These are phyloP conservation scores for Leptodactylus fuscus DNA, from an alignment of 2,113 vertebrate species.

Conservation along the genomic window DNA sequence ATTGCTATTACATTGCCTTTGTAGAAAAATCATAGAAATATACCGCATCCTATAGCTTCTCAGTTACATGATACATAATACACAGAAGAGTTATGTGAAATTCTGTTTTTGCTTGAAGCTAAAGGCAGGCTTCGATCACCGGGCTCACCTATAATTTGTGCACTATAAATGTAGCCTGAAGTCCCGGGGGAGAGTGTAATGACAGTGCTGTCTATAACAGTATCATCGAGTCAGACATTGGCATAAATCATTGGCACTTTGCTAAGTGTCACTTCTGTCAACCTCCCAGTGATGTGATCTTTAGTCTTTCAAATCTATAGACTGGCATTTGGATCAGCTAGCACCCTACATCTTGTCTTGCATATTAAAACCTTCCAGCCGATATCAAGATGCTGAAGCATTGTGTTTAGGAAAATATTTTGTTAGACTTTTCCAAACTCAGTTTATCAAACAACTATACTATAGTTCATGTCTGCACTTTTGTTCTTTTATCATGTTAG, in stretches of 20 bases:
- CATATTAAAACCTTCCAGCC: constrained; percentile 89
- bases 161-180: constrained; percentile 80
- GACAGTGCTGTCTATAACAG: constrained; percentile 97
- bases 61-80: background rate
- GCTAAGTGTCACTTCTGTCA: constrained; percentile 94
- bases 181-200: constrained; percentile 86
- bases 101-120: constrained; percentile 74
- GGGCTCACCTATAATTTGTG: constrained; percentile 92
- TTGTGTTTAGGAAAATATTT: constrained; percentile 82
- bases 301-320: constrained; percentile 99
- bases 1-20: background rate
- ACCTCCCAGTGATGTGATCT: constrained; percentile 97
- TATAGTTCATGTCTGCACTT: too few relatives aligned
- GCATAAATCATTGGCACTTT: constrained; percentile 96
- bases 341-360: constrained; percentile 79
- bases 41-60: too few relatives aligned
- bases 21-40: background rate
- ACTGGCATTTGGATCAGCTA: constrained; percentile 99
- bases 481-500: too few relatives aligned
- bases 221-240: constrained; percentile 88
- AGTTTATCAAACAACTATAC: too few relatives aligned
- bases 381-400: constrained; percentile 80
- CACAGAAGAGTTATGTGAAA: constrained; percentile 68
- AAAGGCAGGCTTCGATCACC: constrained; percentile 82
- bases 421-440: constrained; percentile 79